phyloP scores from a whole-genome alignment of 2,113 vertebrate species.

The Anguilla rostrata region DNA sequence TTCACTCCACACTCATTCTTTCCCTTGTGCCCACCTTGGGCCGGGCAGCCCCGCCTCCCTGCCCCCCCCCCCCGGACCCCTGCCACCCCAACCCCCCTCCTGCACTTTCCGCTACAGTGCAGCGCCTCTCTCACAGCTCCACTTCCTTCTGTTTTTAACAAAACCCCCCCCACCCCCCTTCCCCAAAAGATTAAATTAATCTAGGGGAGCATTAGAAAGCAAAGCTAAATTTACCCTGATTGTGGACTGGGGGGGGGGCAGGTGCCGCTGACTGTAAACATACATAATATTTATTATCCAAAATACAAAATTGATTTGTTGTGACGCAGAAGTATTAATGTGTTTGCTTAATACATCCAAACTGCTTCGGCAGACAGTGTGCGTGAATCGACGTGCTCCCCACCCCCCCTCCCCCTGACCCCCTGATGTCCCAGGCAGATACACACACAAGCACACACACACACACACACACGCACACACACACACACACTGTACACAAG shows the following conservation, averaged over 20 bases:
- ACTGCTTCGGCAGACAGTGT: background rate
- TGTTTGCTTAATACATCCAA: slow-evolving; percentile 5
- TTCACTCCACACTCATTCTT: background rate
- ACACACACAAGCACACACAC: background rate
- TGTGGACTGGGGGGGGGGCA: background rate
- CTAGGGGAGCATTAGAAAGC: background rate
- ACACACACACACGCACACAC: background rate
- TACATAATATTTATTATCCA: background rate
- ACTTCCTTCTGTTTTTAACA: background rate
- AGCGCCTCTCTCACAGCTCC: background rate
- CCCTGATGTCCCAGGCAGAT: background rate
- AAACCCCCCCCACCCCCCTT: background rate
- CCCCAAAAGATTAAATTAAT: background rate
- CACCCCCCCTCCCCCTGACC: no score
- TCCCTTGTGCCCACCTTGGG: slow-evolving; percentile 3
- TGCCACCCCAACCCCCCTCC: background rate
- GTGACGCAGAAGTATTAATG: background rate
- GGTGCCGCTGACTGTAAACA: background rate
- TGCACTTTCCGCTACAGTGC: background rate
- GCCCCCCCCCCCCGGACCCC: background rate
- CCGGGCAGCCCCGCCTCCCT: background rate
- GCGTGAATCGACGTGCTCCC: background rate
- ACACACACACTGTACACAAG: background rate
- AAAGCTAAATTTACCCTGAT: background rate
- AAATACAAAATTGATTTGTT: background rate